A percentile compares a stretch with the other conserved stretches of the same genome.
Evolutionary conservation across 2,113 vertebrate genomes (phyloP).

Genomic region (Anseranas semipalmata): DNA sequence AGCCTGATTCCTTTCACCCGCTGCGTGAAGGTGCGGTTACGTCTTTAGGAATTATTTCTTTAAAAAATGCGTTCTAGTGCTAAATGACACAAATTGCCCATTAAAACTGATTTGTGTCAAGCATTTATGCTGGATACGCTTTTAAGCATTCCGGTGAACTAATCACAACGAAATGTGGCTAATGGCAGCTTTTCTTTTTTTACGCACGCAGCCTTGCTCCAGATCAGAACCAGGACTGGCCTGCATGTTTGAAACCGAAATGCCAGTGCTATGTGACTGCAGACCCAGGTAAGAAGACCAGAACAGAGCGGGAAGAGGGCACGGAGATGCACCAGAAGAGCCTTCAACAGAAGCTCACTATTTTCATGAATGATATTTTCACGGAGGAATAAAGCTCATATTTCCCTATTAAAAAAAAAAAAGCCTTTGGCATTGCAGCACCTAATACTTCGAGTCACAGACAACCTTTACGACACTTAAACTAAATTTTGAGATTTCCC

Average conservation of each 20-base stretch:
- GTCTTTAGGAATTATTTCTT: not conserved
- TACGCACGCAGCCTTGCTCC: not conserved
- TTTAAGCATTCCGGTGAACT: not conserved
- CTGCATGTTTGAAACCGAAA: not conserved
- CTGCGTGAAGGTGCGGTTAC: not conserved
- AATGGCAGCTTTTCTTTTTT: constrained; percentile 26
- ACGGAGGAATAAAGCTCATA: not conserved
- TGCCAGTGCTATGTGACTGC: not conserved
- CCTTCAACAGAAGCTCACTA: not conserved
- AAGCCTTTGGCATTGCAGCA: not conserved
- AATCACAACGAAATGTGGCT: constrained; percentile 43
- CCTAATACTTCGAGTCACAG: not conserved
- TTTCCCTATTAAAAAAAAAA: not conserved
- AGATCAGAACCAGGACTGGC: not conserved
- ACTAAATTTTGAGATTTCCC: no score
- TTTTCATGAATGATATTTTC: not conserved
- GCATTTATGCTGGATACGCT: not conserved
- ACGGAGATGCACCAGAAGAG: not conserved
- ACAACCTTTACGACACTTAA: not conserved
- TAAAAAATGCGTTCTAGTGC: rapidly evolving
- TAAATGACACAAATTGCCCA: not conserved
- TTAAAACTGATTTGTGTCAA: not conserved
- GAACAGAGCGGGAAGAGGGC: not conserved
- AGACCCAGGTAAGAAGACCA: not conserved
- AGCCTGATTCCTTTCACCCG: not conserved